Base-by-base conservation (phyloP, 2,888 invertebrate species). In the Lobophora halterata region DNA sequence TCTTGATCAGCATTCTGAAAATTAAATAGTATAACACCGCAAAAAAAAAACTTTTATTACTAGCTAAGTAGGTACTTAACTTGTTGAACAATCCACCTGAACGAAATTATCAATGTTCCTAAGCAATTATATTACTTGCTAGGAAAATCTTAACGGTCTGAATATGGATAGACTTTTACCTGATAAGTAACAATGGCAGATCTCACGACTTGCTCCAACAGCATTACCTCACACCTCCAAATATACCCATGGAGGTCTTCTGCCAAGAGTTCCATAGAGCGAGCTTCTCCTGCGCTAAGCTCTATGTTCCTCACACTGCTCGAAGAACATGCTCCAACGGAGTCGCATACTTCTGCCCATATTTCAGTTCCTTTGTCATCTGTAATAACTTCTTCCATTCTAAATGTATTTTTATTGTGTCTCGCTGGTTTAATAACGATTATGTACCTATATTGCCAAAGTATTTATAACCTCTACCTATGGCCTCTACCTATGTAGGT, bases 291-390 rank as follows among this genome's bases (percentile, higher is more conserved):
- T 1, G 59, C 46, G 0, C 25, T 12, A 17, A 75, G 31, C 0
- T 37, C 3, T 1, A 77, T 39, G 2, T 34, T 33, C 9, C 14
- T 51, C 0, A 39, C 9, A 0, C 30, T 28, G 2, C 72, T 61
- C 1, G 26, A 26, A 0, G 65, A 47, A 44, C 79, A 78, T 0
- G 76, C 78, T 0, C 67, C 71, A 1, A 64, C 49, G 0, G 65
- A 55, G 45, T 80, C 79, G 16, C 77, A 79, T 0, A 72, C 71
- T 38, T 69, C 66, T 2, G 71, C 61, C 73, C 70, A 75, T 4
- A 76, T 47, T 9, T 50, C 36, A 5, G 65, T 71, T 5, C 68
- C 69, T 5, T 10, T 17, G 0, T 43, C 55, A 9, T 49, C 77
- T 78, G 48, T 3, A 55, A 51, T 16, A 24, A 8, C n/a, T n/a